These are phyloP conservation scores for Drosophila sturtevanti DNA, from an alignment of 1,140 invertebrate genomes.

Conservation along the genomic window DNA sequence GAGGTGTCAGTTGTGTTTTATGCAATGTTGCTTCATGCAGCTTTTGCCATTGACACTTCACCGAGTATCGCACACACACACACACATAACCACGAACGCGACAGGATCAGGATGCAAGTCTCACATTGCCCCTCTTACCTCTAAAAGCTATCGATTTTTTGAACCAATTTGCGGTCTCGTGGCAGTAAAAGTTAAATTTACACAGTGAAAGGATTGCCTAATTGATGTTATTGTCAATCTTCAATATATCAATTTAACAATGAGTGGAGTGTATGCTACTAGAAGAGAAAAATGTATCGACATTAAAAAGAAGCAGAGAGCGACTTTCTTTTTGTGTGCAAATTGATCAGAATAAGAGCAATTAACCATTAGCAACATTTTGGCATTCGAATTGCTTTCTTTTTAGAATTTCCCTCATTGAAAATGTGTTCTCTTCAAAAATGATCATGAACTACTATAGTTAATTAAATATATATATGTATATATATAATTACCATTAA, in stretches of 20 bases:
- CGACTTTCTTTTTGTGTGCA: too few relatives aligned
- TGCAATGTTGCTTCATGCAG: conserved; percentile 35
- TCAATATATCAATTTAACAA: background rate
- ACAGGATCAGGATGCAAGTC: conserved; percentile 13
- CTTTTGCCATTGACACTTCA: conserved; percentile 71
- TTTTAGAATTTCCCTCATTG: too few relatives aligned
- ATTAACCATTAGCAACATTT: too few relatives aligned
- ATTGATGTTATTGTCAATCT: background rate
- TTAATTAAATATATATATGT: too few relatives aligned
- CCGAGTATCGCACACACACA: conserved; percentile 20
- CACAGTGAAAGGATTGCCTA: background rate
- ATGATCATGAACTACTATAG: too few relatives aligned
- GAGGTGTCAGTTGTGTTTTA: conserved; percentile 52
- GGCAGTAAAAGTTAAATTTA: conserved; percentile 61
- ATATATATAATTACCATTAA: too few relatives aligned
- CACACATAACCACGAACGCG: conserved; percentile 14
- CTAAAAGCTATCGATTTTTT: conserved; percentile 74
- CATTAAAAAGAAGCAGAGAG: too few relatives aligned
- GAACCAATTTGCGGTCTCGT: conserved; percentile 61
- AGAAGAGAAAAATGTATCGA: too few relatives aligned
- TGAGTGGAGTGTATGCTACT: too few relatives aligned
- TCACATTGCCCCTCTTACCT: background rate
- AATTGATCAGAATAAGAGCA: too few relatives aligned
- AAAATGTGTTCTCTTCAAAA: too few relatives aligned
- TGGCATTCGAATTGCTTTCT: too few relatives aligned